Evolutionary conservation across 2,113 vertebrate genomes (phyloP), one percentile per base, ranked within the genome.

Genomic region (Xerus inauris): DNA sequence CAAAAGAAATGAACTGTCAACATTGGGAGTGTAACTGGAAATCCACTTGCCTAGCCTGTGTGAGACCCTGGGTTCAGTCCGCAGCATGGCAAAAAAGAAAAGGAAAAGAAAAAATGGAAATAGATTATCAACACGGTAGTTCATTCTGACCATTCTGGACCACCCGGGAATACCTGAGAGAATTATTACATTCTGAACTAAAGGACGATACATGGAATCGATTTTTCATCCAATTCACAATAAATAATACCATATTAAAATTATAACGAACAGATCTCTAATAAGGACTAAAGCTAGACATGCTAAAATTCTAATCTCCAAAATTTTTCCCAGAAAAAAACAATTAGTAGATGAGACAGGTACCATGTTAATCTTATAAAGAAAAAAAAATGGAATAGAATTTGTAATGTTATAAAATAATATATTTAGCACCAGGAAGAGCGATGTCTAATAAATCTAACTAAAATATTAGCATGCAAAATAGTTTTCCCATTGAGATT

Each of bases 381-480:
- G 16, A 11, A 82, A 86, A 69, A 79, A 35, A 92, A 88, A 91
- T 90, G 47, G 93, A 67, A 76, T 85, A 51, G 59, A 71, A 89
- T 71, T n/a, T 35, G 82, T 89, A 64, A 45, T 95, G 75, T 92
- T 81, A 54, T 76, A 28, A 87, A 86, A 35, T 47, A 67, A 80
- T 45, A 1, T 82, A 30, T 84, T 67, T 72, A 94, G 59, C 82
- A 45, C 38, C 87, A 35, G 72, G 28, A 92, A 88, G 5, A 62
- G 42, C 54, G 57, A 83, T 83, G 17, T 3, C 72, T 51, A 88
- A 84, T 62, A 85, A 90, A 84, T 91, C 72, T 73, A 90, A 75
- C 26, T 62, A 88, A 84, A 92, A 91, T 87, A 95, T 83, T 79
- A 86, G 51, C n/a, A 38, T 47, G 35, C 22, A 69, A 92, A 49